A percentile compares a stretch with the other conserved stretches of the same genome.
phyloP scores from a whole-genome alignment of 2,113 vertebrate genomes.

The Monarcha castaneiventris region DNA sequence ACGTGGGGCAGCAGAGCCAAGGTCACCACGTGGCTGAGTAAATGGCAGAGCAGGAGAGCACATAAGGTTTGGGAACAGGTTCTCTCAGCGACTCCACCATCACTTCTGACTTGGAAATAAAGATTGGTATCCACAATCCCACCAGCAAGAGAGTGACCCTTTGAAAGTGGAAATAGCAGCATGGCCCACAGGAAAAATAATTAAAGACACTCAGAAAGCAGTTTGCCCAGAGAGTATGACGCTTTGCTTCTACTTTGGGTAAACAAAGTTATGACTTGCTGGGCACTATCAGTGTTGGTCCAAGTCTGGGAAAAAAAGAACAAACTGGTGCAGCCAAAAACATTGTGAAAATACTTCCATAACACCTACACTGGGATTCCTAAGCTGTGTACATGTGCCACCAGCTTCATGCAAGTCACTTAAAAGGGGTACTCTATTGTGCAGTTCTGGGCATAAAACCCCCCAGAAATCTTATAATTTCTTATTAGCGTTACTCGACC shows the following conservation, averaged over 20 bases:
- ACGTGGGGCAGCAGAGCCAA: background rate
- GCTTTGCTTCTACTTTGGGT: background rate
- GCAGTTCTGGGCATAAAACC: background rate
- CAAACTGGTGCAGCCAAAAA: background rate
- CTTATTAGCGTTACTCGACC: background rate
- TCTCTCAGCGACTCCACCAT: background rate
- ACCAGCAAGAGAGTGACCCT: background rate
- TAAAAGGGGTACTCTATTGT: accelerated
- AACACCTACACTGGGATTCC: background rate
- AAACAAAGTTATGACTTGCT: background rate
- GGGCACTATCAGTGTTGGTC: background rate
- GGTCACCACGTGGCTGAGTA: background rate
- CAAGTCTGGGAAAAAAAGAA: background rate
- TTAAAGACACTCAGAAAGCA: background rate
- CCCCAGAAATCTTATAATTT: background rate
- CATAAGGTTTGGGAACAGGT: background rate
- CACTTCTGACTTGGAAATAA: background rate
- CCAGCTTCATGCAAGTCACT: background rate
- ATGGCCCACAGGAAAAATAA: background rate
- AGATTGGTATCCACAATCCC: background rate
- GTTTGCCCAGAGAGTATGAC: background rate
- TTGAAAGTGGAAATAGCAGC: background rate
- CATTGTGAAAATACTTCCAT: background rate
- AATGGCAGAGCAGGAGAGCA: background rate
- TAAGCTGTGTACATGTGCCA: background rate